Evolutionary conservation across 2,113 vertebrate genomes (phyloP).

Genomic region (Neogobius melanostomus): DNA sequence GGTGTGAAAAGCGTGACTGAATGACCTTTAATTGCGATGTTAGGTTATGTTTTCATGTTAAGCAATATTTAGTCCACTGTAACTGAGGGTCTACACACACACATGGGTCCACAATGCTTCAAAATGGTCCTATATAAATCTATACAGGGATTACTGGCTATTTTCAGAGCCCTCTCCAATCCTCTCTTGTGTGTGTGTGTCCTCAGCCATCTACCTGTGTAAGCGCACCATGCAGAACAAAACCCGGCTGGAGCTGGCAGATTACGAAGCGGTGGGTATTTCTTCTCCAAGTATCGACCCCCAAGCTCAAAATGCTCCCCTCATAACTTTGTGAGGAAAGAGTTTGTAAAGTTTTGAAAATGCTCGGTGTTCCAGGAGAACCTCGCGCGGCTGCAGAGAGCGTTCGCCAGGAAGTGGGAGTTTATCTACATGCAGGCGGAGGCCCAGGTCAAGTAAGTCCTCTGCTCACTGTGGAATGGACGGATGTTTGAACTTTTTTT

Average conservation of each 20-base stretch:
- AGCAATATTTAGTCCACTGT: too few relatives aligned
- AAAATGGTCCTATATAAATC: not conserved
- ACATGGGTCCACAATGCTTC: too few relatives aligned
- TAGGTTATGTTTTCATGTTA: too few relatives aligned
- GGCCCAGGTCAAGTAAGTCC: slow-evolving; percentile 98
- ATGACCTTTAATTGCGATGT: too few relatives aligned
- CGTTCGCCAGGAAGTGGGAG: slow-evolving; percentile 99
- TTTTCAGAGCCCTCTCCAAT: not conserved
- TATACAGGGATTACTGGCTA: not conserved
- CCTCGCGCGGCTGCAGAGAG: slow-evolving; percentile 94
- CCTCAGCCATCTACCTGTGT: slow-evolving; percentile 96
- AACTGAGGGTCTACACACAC: too few relatives aligned
- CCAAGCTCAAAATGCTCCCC: slow-evolving; percentile 5
- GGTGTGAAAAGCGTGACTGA: too few relatives aligned
- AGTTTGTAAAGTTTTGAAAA: not conserved
- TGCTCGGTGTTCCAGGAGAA: slow-evolving; percentile 83
- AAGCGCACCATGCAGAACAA: slow-evolving; percentile 99
- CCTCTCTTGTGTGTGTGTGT: not conserved
- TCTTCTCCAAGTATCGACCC: slow-evolving; percentile 11
- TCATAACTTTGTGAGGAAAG: slow-evolving; percentile 14
- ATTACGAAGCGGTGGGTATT: slow-evolving; percentile 95
- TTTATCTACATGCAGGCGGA: slow-evolving; percentile 99
- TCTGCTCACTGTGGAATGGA: slow-evolving; percentile 14
- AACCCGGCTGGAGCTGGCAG: slow-evolving; percentile 95
- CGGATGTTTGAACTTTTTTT: not conserved